These are phyloP conservation scores for Todiramphus saurophagus DNA, from an alignment of 2,113 vertebrate species.

Conservation along the genomic window DNA sequence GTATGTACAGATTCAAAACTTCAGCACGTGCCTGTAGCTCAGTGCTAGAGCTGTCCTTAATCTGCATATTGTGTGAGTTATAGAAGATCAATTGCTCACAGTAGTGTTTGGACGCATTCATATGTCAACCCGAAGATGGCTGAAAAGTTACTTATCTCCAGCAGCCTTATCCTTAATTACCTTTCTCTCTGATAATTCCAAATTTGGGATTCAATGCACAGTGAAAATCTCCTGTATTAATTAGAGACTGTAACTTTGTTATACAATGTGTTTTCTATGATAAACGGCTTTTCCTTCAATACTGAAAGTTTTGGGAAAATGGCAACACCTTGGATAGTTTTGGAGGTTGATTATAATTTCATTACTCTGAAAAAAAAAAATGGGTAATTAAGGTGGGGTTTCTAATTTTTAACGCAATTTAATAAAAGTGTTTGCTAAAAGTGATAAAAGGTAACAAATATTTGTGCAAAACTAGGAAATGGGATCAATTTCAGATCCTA, in stretches of 20 bases:
- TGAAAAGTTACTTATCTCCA: conserved; percentile 64
- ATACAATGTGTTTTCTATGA: conserved; percentile 33
- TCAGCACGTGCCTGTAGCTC: background rate
- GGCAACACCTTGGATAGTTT: background rate
- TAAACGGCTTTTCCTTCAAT: conserved; percentile 14
- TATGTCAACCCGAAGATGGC: conserved; percentile 52
- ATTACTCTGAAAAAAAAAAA: background rate
- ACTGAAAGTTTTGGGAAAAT: background rate
- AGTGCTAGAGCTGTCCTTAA: background rate
- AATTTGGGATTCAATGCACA: conserved; percentile 16
- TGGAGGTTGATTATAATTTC: background rate
- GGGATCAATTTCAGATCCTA: background rate
- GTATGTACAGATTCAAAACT: accelerated
- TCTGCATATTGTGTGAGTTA: background rate
- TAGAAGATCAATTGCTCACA: conserved; percentile 41
- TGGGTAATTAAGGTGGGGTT: accelerated
- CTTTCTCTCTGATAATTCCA: conserved; percentile 51
- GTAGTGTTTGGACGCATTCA: background rate
- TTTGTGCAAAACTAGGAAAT: background rate
- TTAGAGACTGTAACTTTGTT: conserved; percentile 34
- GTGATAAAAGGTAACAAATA: background rate
- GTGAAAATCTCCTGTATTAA: conserved; percentile 47
- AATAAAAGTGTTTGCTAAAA: background rate
- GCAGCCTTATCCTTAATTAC: conserved; percentile 65
- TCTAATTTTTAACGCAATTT: background rate